Conservation (phyloP, 2,113 vertebrate species). For the Coregonus clupeaformis region DNA sequence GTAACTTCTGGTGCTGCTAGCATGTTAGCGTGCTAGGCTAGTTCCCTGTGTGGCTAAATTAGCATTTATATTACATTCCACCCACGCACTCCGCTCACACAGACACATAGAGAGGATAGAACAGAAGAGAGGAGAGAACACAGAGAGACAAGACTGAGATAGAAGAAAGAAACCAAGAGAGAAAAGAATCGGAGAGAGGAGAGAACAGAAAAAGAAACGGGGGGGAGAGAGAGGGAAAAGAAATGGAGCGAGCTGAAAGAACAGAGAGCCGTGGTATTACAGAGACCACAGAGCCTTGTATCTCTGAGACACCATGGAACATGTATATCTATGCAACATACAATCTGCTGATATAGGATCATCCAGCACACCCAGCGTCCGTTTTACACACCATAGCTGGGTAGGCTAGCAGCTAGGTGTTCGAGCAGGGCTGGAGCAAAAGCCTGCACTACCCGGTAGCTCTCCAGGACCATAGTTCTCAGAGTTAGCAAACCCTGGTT, state of each 20-base stretch:
- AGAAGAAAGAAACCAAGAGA: no score
- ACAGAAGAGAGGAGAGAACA: no score
- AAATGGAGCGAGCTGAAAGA: neutral
- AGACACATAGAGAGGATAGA: neutral
- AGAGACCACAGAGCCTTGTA: neutral
- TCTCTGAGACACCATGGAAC: neutral
- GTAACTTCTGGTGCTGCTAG: neutral
- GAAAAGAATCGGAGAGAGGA: no score
- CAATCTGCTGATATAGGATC: neutral
- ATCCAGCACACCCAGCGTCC: neutral
- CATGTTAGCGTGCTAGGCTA: neutral
- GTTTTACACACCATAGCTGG: neutral
- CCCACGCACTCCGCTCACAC: neutral
- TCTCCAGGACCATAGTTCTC: neutral
- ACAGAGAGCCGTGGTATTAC: neutral
- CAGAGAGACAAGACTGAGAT: no score
- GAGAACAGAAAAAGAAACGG: no score
- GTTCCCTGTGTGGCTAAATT: neutral
- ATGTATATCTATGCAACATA: neutral
- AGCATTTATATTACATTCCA: conserved; percentile 3
- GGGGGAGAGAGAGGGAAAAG: neutral
- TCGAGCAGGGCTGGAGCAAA: neutral
- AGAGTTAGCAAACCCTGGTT: neutral
- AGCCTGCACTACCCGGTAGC: no score
- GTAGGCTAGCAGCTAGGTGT: neutral